A percentile compares a stretch with the other conserved stretches of the same genome.
Conservation (phyloP, 2,888 invertebrate genomes). For the Anorthoa munda region DNA sequence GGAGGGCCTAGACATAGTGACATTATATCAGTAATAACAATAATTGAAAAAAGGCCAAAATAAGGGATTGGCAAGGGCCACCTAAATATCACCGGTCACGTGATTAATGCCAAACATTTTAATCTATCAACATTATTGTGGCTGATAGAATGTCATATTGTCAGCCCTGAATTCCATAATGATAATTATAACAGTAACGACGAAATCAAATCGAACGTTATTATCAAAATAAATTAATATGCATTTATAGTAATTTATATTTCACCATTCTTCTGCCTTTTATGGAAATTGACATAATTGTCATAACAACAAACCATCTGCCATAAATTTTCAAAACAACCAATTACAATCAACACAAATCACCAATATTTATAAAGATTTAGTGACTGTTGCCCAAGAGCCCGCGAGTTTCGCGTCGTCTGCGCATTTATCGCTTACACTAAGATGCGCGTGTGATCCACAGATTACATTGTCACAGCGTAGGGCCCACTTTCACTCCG, state of each 20-base stretch:
- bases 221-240: conserved; percentile 1
- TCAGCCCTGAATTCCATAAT: too few species aligned
- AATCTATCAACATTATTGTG: too few species aligned
- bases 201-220: neutral
- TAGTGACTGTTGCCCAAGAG: conserved; percentile 69
- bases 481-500: conserved; percentile 75
- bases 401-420: conserved; percentile 66
- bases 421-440: conserved; percentile 61
- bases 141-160: too few species aligned
- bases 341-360: conserved; percentile 43
- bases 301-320: neutral
- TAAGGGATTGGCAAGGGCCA: neutral
- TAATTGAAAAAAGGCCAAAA: neutral
- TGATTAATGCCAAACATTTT: too few species aligned
- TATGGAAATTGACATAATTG: neutral
- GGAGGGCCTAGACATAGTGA: too few species aligned
- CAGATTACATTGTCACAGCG: conserved; percentile 79
- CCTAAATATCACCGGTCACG: too few species aligned
- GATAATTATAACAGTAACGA: neutral
- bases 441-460: conserved; percentile 71
- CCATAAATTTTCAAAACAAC: conserved; percentile 1
- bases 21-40: neutral
- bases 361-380: conserved; percentile 56
- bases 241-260: neutral
- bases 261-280: conserved; percentile 1